Evolutionary conservation across 2,113 vertebrate species (phyloP), one percentile per base, ranked within the genome.

Genomic region (Apodemus speciosus): DNA sequence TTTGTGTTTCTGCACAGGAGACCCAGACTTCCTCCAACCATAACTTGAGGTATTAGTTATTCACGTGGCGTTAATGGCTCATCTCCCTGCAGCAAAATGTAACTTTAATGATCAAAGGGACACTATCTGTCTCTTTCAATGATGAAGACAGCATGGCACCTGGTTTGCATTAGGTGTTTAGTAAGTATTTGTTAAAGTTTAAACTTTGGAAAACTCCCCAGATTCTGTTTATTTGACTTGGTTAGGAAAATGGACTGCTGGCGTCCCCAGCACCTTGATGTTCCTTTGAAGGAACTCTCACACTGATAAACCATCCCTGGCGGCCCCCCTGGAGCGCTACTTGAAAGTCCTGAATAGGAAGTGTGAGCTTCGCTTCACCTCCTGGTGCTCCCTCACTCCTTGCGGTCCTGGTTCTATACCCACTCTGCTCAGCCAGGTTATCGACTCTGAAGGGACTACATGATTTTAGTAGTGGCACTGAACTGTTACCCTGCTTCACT

Each of bases 131-230:
- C 60, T 86, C 77, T 18, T 60, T 46, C 30, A 11, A 46, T 76
- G 16, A 38, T 46, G 15, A 80, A 15, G 46, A 32, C 11, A 75
- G 40, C 81, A 43, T 16, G 84, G 62, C 9, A 2, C 16, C 46
- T 77, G 72, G n/a, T 51, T 92, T 58, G 27, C 9, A 43, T 7
- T 20, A 32, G 35, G 6, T 38, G 35, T 43, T 84, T 84, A 66
- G 9, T 76, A 76, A 75, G 49, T 56, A 68, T 68, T 86, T 38
- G n/a, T 64, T 73, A 38, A 85, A n/a, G 3, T n/a, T 72, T 71
- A 6, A n/a, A 46, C 32, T 91, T 95, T 91, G 18, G 25, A 43
- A 88, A 85, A 66, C 32, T 93, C 32, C 75, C 46, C 49, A 43
- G 43, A 25, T 80, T 89, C 27, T 72, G 2, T 73, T 73, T 40